Conservation (phyloP, 2,888 invertebrate genomes). For the Catocala fraxini region DNA sequence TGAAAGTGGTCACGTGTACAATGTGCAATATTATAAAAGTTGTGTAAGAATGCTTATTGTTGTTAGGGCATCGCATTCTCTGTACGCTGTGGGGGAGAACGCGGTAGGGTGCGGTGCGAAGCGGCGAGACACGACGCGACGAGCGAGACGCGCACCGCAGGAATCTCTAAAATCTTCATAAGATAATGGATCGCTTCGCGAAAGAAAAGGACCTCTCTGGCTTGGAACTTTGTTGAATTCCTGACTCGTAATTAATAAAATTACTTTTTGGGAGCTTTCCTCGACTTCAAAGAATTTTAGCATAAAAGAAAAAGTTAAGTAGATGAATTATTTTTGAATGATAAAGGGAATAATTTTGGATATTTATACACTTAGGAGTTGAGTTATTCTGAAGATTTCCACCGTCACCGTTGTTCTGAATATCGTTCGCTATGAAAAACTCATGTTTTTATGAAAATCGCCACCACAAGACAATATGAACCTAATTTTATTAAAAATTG, state of each 20-base stretch:
- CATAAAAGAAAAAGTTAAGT: conserved; percentile 87
- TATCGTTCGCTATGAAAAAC: conserved; percentile 22
- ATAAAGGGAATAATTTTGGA: conserved; percentile 84
- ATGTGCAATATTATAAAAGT: conserved; percentile 51
- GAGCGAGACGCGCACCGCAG: conserved; percentile 76
- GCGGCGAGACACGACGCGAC: conserved; percentile 25
- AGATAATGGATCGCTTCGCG: conserved; percentile 85
- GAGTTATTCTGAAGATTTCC: conserved; percentile 62
- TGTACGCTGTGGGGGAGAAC: conserved; percentile 16
- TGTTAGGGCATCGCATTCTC: conserved; percentile 39
- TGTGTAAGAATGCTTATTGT: conserved; percentile 47
- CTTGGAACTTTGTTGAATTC: conserved; percentile 86
- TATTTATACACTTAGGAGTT: conserved; percentile 77
- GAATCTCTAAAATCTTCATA: conserved; percentile 86
- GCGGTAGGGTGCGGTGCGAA: conserved; percentile 22
- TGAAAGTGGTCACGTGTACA: conserved; percentile 19
- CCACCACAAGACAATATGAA: background rate
- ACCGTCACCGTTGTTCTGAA: conserved; percentile 49
- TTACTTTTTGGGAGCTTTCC: conserved; percentile 87
- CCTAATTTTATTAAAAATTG: background rate
- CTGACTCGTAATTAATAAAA: conserved; percentile 88
- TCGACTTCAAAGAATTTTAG: conserved; percentile 87
- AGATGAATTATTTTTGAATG: conserved; percentile 86
- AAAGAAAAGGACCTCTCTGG: conserved; percentile 84
- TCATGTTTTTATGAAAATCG: conserved; percentile 17